Base-by-base conservation (phyloP, 1,140 invertebrate species). In the Tetragnatha versicolor region DNA sequence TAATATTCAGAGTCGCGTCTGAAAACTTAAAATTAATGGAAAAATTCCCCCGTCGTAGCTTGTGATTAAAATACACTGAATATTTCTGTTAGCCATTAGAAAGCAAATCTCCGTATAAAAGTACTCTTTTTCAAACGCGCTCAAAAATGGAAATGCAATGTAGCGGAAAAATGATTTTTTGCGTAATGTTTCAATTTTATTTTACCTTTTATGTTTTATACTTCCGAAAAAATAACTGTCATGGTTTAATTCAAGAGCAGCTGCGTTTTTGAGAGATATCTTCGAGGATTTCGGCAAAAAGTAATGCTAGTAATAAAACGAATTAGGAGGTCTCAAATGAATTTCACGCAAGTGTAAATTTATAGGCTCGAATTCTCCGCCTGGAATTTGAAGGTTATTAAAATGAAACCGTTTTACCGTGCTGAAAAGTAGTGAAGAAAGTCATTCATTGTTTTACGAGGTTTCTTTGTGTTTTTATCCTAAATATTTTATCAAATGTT, bases 1-100 rank as follows among this genome's bases (percentile, higher is more conserved):
- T 75, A 61, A 47, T 75, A 75, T 75, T 75, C 42, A 35, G 42
- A n/a, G 58, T 63, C 58, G 73, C n/a, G n/a, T 55, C 29, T 42
- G 61, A 55, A 77, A 77, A 65, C 73, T 77, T 66, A 45, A 77
- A 77, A 77, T 77, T 77, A 77, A 77, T 77, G 73, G 73, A 77
- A 77, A 77, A 60, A 73, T 77, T 53, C 25, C 69, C 70, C 49
- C 60, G 60, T 49, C 29, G 42, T 35, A 77, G 61, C 60, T 20
- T 65, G 73, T 77, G 73, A 77, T 77, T 77, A 77, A 77, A 77
- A 77, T 65, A 66, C 42, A 66, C 61, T 65, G 73, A 53, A 63
- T 66, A 66, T 77, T 77, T 77, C 60, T 77, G 29, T 77, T 65
- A 77, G 61, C 60, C 61, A 77, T 77, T 77, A 77, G 58, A 66